These are phyloP conservation scores for Drymodes brunneopygia DNA, from an alignment of 2,113 vertebrate genomes.

Conservation along the genomic window DNA sequence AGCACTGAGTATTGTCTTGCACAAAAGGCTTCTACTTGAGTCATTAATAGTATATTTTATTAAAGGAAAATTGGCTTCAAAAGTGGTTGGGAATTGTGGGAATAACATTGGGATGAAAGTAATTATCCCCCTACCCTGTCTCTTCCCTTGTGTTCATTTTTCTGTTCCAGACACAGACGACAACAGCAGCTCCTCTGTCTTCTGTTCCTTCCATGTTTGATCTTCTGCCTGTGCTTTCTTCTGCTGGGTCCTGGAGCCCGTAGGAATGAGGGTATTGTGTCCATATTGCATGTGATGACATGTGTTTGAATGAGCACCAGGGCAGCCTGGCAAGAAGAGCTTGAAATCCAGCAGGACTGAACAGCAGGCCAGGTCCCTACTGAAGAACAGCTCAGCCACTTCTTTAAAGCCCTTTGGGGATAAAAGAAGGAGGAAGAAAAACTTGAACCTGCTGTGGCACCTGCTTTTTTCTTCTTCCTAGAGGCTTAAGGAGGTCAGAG, in stretches of 20 bases:
- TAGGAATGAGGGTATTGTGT: constrained; percentile 65
- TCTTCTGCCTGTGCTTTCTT: constrained; percentile 73
- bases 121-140: constrained; percentile 71
- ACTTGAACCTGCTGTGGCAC: background rate
- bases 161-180: constrained; percentile 61
- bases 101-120: constrained; percentile 76
- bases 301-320: constrained; percentile 46
- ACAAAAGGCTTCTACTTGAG: constrained; percentile 72
- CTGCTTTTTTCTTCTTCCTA: background rate
- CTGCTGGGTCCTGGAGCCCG: constrained; percentile 53
- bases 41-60: constrained; percentile 79
- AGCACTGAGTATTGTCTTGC: constrained; percentile 70
- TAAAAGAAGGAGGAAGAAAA: background rate
- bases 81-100: constrained; percentile 77
- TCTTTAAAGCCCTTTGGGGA: background rate
- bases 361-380: background rate
- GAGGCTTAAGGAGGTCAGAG: background rate
- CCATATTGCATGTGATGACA: constrained; percentile 56
- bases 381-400: background rate
- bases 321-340: background rate
- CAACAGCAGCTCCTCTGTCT: constrained; percentile 60
- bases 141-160: constrained; percentile 58
- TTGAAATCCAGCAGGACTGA: background rate
- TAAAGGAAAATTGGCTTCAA: constrained; percentile 81
- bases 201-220: constrained; percentile 72